Conservation (phyloP, 2,797 vertebrate species). For the Megaceryle alcyon region DNA sequence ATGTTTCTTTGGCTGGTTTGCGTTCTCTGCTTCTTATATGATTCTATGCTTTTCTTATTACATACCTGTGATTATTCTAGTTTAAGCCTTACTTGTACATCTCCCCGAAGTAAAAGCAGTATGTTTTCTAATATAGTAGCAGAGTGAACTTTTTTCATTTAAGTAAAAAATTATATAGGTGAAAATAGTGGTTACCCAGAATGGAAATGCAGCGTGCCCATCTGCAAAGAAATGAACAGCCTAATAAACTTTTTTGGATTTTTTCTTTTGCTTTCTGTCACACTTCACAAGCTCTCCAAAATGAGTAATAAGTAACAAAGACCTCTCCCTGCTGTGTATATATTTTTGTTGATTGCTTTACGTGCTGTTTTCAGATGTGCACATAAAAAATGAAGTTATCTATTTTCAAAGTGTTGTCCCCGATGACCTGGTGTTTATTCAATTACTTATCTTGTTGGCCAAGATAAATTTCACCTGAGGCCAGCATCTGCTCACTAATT, state of each 20-base stretch:
- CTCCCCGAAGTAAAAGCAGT: neutral
- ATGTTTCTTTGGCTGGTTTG: neutral
- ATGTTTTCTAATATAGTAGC: neutral
- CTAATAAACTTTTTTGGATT: neutral
- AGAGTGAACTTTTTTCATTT: neutral
- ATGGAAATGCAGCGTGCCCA: neutral
- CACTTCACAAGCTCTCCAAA: neutral
- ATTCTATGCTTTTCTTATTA: neutral
- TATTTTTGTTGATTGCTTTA: neutral
- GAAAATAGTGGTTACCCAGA: neutral
- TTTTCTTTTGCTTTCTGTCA: neutral
- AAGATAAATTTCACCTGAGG: constrained; percentile 38
- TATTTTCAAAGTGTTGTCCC: neutral
- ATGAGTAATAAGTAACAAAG: neutral
- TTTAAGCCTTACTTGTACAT: neutral
- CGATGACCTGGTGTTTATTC: neutral
- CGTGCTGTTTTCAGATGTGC: neutral
- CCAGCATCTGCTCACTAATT: constrained; percentile 32
- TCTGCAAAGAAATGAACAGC: neutral
- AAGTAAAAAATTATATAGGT: neutral
- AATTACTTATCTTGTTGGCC: neutral
- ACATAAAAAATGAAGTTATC: neutral
- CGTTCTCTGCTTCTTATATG: neutral
- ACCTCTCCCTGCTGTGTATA: neutral
- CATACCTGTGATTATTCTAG: neutral